Conservation (phyloP, 2,888 invertebrate species). For the Stenodera caucasica region DNA sequence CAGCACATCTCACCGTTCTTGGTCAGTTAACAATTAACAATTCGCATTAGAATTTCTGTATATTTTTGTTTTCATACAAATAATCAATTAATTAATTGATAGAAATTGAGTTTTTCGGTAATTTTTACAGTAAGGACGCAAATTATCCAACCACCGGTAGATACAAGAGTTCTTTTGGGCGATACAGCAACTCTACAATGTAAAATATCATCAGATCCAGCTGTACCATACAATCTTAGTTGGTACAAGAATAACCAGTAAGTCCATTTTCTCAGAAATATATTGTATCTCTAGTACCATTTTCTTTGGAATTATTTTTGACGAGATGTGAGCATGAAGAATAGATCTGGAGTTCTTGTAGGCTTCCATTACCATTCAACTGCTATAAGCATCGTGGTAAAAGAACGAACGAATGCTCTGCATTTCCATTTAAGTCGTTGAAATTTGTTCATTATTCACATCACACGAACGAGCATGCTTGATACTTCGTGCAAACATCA, state of each 20-base stretch:
- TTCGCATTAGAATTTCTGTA: constrained; percentile 8
- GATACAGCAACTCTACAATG: constrained; percentile 93
- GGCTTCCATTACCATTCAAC: too few relatives aligned
- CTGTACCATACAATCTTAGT: constrained; percentile 81
- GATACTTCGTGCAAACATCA: too few relatives aligned
- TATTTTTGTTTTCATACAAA: constrained; percentile 21
- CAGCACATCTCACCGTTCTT: constrained; percentile 80
- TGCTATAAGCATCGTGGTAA: too few relatives aligned
- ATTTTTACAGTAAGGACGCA: constrained; percentile 78
- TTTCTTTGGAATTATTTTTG: too few relatives aligned
- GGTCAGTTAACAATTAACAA: constrained; percentile 61
- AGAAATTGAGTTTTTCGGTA: not conserved
- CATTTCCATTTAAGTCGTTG: too few relatives aligned
- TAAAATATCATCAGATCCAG: constrained; percentile 89
- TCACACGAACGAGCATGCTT: too few relatives aligned
- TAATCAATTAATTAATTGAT: not conserved
- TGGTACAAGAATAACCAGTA: constrained; percentile 88
- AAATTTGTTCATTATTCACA: too few relatives aligned
- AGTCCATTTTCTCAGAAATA: constrained; percentile 49
- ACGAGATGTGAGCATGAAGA: too few relatives aligned
- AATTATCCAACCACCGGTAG: constrained; percentile 91
- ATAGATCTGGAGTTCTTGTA: too few relatives aligned
- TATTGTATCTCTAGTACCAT: not conserved
- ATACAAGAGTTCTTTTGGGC: constrained; percentile 88
- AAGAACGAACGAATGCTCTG: too few relatives aligned